Percentiles rank a stretch among this genome's conserved stretches.
These are phyloP conservation scores for Drosophila affinis DNA, from an alignment of 2,888 invertebrate species.

Conservation along the genomic window DNA sequence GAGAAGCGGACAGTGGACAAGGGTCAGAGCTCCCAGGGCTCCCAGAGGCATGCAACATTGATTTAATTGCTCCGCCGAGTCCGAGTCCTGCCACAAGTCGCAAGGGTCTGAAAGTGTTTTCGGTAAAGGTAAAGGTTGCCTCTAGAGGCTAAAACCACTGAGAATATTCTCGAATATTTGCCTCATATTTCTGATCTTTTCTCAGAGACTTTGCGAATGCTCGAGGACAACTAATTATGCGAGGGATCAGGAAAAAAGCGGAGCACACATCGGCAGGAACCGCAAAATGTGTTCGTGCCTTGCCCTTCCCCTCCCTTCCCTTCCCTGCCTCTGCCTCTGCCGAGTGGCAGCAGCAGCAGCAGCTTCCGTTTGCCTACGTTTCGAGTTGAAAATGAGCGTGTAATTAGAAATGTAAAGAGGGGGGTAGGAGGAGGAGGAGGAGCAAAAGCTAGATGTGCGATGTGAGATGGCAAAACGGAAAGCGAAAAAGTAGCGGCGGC, in stretches of 20 bases:
- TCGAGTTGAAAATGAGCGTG: constrained; percentile 69
- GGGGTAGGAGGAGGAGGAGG: not conserved
- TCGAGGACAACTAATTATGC: not conserved
- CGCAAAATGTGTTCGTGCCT: not conserved
- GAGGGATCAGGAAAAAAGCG: not conserved
- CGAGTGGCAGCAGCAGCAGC: constrained; percentile 10
- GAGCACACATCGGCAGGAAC: not conserved
- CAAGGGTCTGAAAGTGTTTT: not conserved
- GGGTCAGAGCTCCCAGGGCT: not conserved
- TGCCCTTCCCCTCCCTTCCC: not conserved
- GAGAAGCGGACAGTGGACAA: not conserved
- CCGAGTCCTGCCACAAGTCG: not conserved
- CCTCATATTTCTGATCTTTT: not conserved
- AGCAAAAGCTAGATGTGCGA: not conserved
- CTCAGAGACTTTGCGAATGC: not conserved
- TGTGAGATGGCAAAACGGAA: not conserved
- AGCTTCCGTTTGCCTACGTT: constrained; percentile 54
- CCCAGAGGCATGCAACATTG: constrained; percentile 25
- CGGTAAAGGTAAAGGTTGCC: not conserved
- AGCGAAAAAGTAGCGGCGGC: not conserved
- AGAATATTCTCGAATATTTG: not conserved
- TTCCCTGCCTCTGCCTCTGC: not conserved
- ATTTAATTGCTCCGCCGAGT: constrained; percentile 9
- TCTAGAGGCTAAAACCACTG: not conserved
- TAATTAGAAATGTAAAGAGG: constrained; percentile 72